Conservation (phyloP, 2,113 vertebrate genomes). For the Colossoma macropomum region DNA sequence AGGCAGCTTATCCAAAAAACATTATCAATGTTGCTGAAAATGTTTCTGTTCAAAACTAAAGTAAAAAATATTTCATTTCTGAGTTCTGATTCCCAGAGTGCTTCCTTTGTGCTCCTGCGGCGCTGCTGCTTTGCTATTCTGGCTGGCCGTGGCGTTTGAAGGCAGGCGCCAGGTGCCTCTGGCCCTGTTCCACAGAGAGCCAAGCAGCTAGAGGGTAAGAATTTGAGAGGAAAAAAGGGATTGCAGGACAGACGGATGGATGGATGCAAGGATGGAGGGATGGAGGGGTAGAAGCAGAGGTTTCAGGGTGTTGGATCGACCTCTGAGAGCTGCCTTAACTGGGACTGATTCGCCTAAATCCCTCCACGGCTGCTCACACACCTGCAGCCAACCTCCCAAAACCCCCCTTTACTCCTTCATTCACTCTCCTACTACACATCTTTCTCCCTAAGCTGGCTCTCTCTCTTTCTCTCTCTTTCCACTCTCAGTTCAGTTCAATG, state of each 20-base stretch:
- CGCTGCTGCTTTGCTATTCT: conserved; percentile 64
- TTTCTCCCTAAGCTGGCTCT: not conserved
- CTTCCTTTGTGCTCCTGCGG: conserved; percentile 64
- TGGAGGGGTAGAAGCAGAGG: conserved; percentile 57
- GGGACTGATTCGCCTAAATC: conserved; percentile 64
- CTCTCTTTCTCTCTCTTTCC: not conserved
- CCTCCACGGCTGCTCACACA: not conserved
- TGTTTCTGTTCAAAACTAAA: too few relatives aligned
- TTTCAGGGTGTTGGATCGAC: conserved; percentile 65
- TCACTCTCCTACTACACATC: not conserved
- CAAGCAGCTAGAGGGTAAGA: conserved; percentile 13
- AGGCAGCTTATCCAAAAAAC: too few relatives aligned
- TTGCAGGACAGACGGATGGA: conserved; percentile 9
- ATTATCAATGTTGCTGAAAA: too few relatives aligned
- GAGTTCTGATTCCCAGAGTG: not conserved
- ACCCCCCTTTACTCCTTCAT: not conserved
- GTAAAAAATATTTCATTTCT: too few relatives aligned
- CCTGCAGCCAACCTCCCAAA: not conserved
- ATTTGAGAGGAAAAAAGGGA: conserved; percentile 3
- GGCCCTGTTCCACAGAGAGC: conserved; percentile 60
- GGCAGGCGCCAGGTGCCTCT: conserved; percentile 71
- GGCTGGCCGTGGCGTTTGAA: conserved; percentile 66
- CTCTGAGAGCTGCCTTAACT: conserved; percentile 67
- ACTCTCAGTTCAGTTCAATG: too few relatives aligned
- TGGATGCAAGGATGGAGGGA: not conserved